Percentiles rank a stretch among this genome's conserved stretches.
Conservation (phyloP, 2,888 invertebrate species). For the Aricia artaxerxes region DNA sequence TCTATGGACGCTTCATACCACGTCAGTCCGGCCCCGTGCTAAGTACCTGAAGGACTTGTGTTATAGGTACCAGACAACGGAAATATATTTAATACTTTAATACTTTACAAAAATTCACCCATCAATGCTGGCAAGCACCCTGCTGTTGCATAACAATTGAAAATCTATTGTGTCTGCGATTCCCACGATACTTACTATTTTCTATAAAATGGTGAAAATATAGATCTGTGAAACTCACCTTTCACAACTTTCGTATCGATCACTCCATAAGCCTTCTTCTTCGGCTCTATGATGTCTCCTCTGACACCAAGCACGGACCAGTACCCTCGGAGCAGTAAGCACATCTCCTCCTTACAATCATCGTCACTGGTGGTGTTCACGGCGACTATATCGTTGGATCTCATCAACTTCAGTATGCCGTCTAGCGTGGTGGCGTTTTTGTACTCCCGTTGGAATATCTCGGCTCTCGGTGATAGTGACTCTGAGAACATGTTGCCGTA, state of each 20-base stretch:
- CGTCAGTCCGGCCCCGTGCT: too few species aligned
- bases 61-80: too few species aligned
- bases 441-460: constrained; percentile 60
- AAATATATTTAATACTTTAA: too few species aligned
- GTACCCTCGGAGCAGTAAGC: constrained; percentile 57
- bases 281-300: constrained; percentile 59
- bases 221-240: constrained; percentile 53
- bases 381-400: constrained; percentile 65
- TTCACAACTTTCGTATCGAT: constrained; percentile 79
- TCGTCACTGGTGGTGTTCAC: constrained; percentile 52
- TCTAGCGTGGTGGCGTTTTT: constrained; percentile 66
- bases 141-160: too few species aligned
- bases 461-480: constrained; percentile 61
- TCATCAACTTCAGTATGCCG: constrained; percentile 65
- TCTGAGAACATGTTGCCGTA: constrained; percentile 65
- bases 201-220: neutral
- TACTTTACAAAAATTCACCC: too few species aligned
- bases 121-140: too few species aligned
- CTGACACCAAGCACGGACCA: constrained; percentile 64
- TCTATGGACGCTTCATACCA: too few species aligned
- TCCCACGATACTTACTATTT: too few species aligned
- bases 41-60: too few species aligned
- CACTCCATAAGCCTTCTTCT: constrained; percentile 69
- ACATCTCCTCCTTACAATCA: constrained; percentile 50
- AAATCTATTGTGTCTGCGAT: too few species aligned